Evolutionary conservation across 1,140 invertebrate species (phyloP).

Genomic region (Megalopta genalis): DNA sequence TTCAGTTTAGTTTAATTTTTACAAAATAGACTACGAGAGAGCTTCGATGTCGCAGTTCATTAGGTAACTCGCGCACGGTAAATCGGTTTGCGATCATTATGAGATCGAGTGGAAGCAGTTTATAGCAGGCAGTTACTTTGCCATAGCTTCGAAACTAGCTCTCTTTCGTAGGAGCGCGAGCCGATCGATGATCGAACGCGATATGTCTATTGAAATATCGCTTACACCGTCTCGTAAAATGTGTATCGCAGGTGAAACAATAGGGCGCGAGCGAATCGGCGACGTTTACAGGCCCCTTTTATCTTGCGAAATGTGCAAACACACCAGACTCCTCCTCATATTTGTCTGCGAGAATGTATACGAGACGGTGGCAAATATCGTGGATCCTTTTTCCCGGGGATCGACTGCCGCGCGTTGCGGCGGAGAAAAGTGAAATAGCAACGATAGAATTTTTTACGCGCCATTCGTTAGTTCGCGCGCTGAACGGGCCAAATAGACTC

Average conservation of each 20-base stretch:
- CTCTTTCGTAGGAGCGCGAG: neutral
- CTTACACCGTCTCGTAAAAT: conserved; percentile 41
- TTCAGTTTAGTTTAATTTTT: no score
- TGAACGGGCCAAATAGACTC: neutral
- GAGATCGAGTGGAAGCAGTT: neutral
- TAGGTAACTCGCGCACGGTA: no score
- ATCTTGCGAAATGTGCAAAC: conserved; percentile 41
- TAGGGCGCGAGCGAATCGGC: conserved; percentile 48
- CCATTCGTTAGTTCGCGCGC: neutral
- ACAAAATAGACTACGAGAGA: no score
- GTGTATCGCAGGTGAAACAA: conserved; percentile 38
- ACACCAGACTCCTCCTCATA: conserved; percentile 27
- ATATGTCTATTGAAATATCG: conserved; percentile 29
- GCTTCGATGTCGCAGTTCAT: no score
- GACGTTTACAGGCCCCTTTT: conserved; percentile 46
- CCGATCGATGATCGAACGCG: neutral
- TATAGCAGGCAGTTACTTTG: neutral
- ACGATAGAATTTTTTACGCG: neutral
- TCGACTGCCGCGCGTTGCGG: no score
- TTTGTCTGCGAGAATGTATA: neutral
- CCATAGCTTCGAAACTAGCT: neutral
- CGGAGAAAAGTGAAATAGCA: neutral
- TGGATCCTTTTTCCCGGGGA: neutral
- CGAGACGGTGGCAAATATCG: neutral
- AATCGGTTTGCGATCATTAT: no score